A percentile compares a stretch with the other conserved stretches of the same genome.
phyloP scores from a whole-genome alignment of 2,113 vertebrate genomes.

The Cichladusa arquata region DNA sequence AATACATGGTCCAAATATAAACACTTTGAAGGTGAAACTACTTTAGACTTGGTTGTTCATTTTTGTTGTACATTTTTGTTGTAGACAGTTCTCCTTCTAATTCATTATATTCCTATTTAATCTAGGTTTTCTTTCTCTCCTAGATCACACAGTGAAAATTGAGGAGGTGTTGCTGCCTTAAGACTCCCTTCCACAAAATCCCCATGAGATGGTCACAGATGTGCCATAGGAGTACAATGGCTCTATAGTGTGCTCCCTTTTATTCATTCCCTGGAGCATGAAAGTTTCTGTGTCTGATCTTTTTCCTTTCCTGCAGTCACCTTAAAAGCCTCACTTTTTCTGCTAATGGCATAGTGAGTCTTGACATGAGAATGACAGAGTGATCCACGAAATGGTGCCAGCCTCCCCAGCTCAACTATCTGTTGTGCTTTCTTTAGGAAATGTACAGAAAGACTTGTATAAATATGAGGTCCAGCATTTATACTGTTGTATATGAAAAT shows the following conservation, averaged over 20 bases:
- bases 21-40: background rate
- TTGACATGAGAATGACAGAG: background rate
- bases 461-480: background rate
- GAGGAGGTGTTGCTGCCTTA: background rate
- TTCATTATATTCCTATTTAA: background rate
- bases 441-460: background rate
- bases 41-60: background rate
- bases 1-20: background rate
- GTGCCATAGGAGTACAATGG: background rate
- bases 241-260: background rate
- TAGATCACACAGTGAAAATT: background rate
- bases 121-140: background rate
- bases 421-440: background rate
- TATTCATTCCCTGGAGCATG: background rate
- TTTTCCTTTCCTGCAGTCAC: background rate
- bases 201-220: background rate
- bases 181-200: background rate
- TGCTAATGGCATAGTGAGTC: background rate
- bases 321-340: background rate
- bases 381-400: background rate
- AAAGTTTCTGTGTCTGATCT: background rate
- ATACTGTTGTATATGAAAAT: background rate
- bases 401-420: background rate
- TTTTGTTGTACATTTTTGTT: background rate
- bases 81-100: background rate